Evolutionary conservation across 2,888 invertebrate genomes (phyloP).

Genomic region (Helicoverpa assulta): DNA sequence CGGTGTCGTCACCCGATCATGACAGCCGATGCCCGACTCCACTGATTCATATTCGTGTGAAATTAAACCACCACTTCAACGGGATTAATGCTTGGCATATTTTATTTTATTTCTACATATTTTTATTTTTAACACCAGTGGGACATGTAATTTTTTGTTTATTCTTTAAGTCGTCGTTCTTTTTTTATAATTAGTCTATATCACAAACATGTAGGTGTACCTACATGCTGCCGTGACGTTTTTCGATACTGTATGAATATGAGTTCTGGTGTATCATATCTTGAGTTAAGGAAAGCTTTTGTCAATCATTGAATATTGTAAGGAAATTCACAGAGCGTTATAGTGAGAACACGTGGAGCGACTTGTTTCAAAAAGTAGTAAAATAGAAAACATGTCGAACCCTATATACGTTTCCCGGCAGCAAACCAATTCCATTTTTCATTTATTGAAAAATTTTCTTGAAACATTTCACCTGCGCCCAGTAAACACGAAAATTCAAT

Average conservation of each 20-base stretch:
- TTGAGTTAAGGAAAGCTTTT: no score
- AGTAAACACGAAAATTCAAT: conserved; percentile 79
- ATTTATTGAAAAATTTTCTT: conserved; percentile 79
- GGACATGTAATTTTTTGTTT: not conserved
- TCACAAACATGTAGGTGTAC: conserved; percentile 5
- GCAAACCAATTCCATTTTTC: conserved; percentile 80
- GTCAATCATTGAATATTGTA: conserved; percentile 28
- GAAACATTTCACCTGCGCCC: conserved; percentile 82
- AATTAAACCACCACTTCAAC: conserved; percentile 25
- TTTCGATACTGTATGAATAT: not conserved
- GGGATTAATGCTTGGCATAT: not conserved
- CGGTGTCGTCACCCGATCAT: conserved; percentile 53
- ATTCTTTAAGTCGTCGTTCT: conserved; percentile 2
- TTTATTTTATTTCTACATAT: not conserved
- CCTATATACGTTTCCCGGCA: conserved; percentile 62
- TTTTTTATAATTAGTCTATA: not conserved
- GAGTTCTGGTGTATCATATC: no score
- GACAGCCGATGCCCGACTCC: conserved; percentile 30
- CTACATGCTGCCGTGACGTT: conserved; percentile 2
- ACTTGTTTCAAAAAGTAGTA: conserved; percentile 23
- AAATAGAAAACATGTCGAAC: conserved; percentile 56
- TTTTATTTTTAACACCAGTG: conserved; percentile 3
- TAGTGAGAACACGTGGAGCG: conserved; percentile 1
- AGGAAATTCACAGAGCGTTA: conserved; percentile 12
- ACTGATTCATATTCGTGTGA: conserved; percentile 47